Evolutionary conservation across 1,140 invertebrate species (phyloP).

Genomic region (Drosophila pruinosa): DNA sequence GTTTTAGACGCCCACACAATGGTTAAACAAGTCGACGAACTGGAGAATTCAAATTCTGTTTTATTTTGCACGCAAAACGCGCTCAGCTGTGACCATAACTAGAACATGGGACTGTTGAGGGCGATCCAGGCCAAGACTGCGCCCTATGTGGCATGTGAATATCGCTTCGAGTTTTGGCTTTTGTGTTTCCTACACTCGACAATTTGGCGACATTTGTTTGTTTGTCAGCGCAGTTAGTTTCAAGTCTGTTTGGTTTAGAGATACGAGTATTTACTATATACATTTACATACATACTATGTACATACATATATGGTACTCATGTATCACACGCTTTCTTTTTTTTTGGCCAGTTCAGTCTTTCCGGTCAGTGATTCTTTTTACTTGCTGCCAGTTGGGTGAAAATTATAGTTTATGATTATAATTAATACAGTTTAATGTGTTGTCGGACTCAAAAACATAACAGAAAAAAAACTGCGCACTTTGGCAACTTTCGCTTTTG

Average conservation of each 20-base stretch:
- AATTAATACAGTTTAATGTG: constrained; percentile 72
- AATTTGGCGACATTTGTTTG: constrained; percentile 2
- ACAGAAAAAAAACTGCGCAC: background rate
- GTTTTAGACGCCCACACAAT: constrained; percentile 18
- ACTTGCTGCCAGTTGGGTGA: constrained; percentile 51
- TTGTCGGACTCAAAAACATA: constrained; percentile 15
- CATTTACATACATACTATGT: background rate
- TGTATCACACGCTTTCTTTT: constrained; percentile 54
- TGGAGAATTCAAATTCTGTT: background rate
- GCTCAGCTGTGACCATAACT: constrained; percentile 48
- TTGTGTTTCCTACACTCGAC: background rate
- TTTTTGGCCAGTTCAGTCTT: constrained; percentile 49
- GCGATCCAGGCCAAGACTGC: background rate
- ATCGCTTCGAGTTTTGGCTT: constrained; percentile 34
- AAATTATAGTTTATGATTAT: constrained; percentile 72
- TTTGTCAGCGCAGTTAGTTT: background rate
- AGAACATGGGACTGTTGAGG: background rate
- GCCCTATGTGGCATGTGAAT: constrained; percentile 49
- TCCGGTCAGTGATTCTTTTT: constrained; percentile 72
- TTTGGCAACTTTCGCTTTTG: constrained; percentile 66
- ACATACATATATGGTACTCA: background rate
- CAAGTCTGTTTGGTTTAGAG: background rate
- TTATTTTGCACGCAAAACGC: constrained; percentile 34
- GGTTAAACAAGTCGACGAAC: too few species aligned
- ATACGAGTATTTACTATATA: background rate